A percentile compares a stretch with the other conserved stretches of the same genome.
These are phyloP conservation scores for Tryphoninae sp. DNA, from an alignment of 2,888 invertebrate species.

Conservation along the genomic window DNA sequence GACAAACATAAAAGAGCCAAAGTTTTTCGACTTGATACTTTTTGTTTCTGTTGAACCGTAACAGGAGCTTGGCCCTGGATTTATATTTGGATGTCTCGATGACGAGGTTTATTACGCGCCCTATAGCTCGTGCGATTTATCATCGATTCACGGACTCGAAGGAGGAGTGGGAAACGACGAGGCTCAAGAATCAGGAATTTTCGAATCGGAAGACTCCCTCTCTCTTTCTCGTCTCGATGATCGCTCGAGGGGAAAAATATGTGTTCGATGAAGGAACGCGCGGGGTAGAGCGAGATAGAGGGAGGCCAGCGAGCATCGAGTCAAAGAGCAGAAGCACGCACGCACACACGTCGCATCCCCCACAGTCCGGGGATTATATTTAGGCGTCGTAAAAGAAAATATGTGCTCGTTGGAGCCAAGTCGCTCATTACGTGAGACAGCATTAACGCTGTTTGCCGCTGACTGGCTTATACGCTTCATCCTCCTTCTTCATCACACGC, in stretches of 20 bases:
- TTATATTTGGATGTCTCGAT: constrained; percentile 24
- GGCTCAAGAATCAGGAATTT: constrained; percentile 13
- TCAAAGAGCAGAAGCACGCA: constrained; percentile 34
- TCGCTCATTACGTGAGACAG: constrained; percentile 80
- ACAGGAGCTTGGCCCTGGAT: background rate
- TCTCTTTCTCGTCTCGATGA: constrained; percentile 8
- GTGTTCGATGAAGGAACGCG: background rate
- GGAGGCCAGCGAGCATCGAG: background rate
- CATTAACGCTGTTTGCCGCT: constrained; percentile 74
- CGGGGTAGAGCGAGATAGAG: background rate
- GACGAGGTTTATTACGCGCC: constrained; percentile 11
- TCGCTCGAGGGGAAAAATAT: constrained; percentile 26
- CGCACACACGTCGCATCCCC: constrained; percentile 54
- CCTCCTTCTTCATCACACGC: constrained; percentile 28
- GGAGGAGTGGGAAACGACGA: background rate
- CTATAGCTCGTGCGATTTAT: background rate
- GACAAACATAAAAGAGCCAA: background rate
- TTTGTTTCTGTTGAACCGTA: background rate
- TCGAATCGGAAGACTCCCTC: constrained; percentile 11
- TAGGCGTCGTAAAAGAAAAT: constrained; percentile 81
- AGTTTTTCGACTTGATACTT: background rate
- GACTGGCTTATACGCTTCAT: constrained; percentile 21
- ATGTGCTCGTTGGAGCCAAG: constrained; percentile 80
- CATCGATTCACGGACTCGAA: background rate
- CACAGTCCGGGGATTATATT: constrained; percentile 80